phyloP scores from a whole-genome alignment of 2,113 vertebrate genomes.

The Amia ocellicauda region DNA sequence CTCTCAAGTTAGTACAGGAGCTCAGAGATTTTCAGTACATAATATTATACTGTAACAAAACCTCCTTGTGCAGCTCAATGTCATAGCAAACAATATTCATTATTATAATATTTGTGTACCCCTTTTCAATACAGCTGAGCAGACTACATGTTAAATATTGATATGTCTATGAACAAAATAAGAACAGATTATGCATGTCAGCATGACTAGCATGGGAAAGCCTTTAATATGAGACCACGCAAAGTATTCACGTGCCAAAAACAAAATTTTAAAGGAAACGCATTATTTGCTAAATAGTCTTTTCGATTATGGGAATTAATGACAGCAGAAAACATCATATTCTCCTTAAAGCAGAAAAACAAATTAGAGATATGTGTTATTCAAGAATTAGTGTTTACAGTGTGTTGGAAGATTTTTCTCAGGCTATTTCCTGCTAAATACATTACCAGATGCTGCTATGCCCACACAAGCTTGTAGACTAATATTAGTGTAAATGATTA shows the following conservation, averaged over 20 bases:
- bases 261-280: neutral
- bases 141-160: too few species aligned
- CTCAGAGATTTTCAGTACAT: neutral
- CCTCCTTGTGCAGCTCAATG: neutral
- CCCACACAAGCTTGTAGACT: conserved; percentile 50
- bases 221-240: neutral
- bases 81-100: neutral
- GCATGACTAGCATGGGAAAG: too few species aligned
- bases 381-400: conserved; percentile 42
- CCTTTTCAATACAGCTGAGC: too few species aligned
- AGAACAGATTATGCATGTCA: too few species aligned
- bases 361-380: conserved; percentile 49
- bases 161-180: too few species aligned
- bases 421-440: conserved; percentile 52
- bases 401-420: conserved; percentile 43
- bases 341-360: conserved; percentile 54
- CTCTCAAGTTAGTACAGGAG: neutral
- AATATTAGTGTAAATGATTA: conserved; percentile 58
- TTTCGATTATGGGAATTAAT: conserved; percentile 49
- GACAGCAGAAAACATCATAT: conserved; percentile 55
- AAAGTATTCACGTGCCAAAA: neutral
- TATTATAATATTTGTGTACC: too few species aligned
- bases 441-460: conserved; percentile 51
- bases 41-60: too few species aligned
- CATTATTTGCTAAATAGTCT: conserved; percentile 45